Evolutionary conservation across 1,140 invertebrate species (phyloP).

Genomic region (Lanistes nyassanus): DNA sequence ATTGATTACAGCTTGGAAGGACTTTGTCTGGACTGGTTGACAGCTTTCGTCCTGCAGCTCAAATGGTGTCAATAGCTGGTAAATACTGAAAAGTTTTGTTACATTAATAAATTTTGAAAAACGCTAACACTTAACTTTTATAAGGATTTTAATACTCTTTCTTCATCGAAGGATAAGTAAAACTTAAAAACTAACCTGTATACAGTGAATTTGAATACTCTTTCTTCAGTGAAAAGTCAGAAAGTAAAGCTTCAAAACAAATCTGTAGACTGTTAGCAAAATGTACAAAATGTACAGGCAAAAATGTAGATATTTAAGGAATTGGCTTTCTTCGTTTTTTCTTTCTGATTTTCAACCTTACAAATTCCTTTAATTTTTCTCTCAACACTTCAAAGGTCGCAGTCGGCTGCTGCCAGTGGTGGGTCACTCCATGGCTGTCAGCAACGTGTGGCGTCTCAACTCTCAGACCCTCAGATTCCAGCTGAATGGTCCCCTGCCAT

Average conservation of each 20-base stretch:
- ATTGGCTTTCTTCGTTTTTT: too few relatives aligned
- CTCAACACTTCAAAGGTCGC: slow-evolving; percentile 72
- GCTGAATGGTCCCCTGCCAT: slow-evolving; percentile 91
- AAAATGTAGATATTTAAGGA: too few relatives aligned
- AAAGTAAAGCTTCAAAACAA: too few relatives aligned
- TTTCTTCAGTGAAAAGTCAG: background rate
- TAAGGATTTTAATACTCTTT: background rate
- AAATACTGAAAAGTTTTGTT: slow-evolving; percentile 19
- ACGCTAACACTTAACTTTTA: background rate
- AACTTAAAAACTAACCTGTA: too few relatives aligned
- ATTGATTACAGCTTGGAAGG: slow-evolving; percentile 72
- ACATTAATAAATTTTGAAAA: background rate
- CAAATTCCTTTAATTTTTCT: slow-evolving; percentile 2
- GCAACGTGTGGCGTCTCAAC: slow-evolving; percentile 87
- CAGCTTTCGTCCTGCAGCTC: slow-evolving; percentile 89
- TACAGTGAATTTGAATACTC: background rate
- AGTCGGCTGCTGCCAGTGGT: slow-evolving; percentile 92
- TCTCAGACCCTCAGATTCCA: slow-evolving; percentile 85
- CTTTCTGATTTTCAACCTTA: too few relatives aligned
- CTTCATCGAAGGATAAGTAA: background rate
- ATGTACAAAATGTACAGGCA: too few relatives aligned
- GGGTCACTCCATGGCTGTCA: slow-evolving; percentile 79
- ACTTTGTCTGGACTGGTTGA: slow-evolving; percentile 89
- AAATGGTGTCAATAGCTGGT: slow-evolving; percentile 92
- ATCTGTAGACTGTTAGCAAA: too few relatives aligned